These are phyloP conservation scores for Spisula solida DNA, from an alignment of 2,888 invertebrate species.

Conservation along the genomic window DNA sequence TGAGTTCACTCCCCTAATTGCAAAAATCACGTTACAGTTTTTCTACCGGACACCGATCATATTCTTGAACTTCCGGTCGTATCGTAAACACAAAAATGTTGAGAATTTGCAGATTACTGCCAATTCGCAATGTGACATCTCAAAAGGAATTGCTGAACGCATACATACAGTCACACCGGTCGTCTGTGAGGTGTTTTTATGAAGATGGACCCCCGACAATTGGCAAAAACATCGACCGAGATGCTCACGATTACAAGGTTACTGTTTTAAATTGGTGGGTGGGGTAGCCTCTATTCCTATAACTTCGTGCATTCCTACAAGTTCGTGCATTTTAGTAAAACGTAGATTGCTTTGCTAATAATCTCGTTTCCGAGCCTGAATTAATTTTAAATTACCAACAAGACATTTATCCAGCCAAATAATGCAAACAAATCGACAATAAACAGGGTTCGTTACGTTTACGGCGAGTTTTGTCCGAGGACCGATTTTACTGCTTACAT, in stretches of 20 bases:
- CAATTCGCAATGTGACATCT: slow-evolving; percentile 37
- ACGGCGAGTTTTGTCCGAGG: no score
- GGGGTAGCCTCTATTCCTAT: slow-evolving; percentile 15
- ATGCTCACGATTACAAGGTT: slow-evolving; percentile 84
- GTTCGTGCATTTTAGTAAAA: no score
- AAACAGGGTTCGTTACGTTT: no score
- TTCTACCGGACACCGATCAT: neutral
- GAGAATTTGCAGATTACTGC: slow-evolving; percentile 48
- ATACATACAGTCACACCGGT: slow-evolving; percentile 24
- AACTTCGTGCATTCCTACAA: no score
- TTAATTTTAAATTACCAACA: no score
- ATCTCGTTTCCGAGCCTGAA: no score
- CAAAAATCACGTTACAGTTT: neutral
- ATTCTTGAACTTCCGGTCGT: slow-evolving; percentile 12
- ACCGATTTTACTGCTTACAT: no score
- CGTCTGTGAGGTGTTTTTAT: slow-evolving; percentile 71
- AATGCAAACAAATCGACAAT: no score
- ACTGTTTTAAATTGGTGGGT: slow-evolving; percentile 45
- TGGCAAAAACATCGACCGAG: slow-evolving; percentile 80
- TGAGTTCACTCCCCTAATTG: neutral
- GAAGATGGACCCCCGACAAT: slow-evolving; percentile 81
- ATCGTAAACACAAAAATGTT: slow-evolving; percentile 42
- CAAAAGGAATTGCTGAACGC: slow-evolving; percentile 34
- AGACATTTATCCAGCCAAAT: no score
- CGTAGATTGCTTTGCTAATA: no score